Conservation (phyloP, 2,113 vertebrate species). For the Phaetusa simplex region DNA sequence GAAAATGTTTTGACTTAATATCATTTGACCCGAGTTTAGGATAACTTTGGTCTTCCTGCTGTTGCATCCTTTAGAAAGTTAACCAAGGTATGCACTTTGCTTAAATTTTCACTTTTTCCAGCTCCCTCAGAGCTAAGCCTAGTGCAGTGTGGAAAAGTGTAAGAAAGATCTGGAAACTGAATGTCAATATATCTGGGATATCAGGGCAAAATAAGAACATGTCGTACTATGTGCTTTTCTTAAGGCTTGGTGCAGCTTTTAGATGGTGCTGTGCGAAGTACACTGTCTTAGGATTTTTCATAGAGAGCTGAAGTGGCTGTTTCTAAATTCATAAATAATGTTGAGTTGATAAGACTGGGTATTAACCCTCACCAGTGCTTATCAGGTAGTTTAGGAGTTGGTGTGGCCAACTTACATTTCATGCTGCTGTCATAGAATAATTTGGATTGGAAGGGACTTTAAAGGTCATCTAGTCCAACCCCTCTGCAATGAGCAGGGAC, state of each 20-base stretch:
- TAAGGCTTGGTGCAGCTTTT: not conserved
- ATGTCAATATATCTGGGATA: not conserved
- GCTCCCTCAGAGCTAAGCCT: not conserved
- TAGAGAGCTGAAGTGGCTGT: not conserved
- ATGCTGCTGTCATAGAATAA: not conserved
- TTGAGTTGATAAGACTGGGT: not conserved
- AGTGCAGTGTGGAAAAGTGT: not conserved
- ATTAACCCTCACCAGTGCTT: not conserved
- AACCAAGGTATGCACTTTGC: not conserved
- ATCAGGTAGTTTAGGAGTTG: not conserved
- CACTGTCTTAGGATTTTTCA: not conserved
- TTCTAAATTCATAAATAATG: not conserved
- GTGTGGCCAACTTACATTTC: not conserved
- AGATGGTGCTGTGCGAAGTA: not conserved
- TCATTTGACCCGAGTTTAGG: not conserved
- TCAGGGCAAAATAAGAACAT: rapidly evolving
- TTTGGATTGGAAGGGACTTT: not conserved
- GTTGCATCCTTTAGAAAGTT: not conserved
- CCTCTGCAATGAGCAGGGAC: not conserved
- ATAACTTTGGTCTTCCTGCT: not conserved
- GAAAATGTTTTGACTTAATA: not conserved
- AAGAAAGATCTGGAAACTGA: not conserved
- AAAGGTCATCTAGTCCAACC: not conserved
- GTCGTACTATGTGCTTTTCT: not conserved
- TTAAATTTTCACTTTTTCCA: not conserved